A percentile compares a stretch with the other conserved stretches of the same genome.
phyloP scores from a whole-genome alignment of 2,797 vertebrate species.

The Chelmon rostratus region DNA sequence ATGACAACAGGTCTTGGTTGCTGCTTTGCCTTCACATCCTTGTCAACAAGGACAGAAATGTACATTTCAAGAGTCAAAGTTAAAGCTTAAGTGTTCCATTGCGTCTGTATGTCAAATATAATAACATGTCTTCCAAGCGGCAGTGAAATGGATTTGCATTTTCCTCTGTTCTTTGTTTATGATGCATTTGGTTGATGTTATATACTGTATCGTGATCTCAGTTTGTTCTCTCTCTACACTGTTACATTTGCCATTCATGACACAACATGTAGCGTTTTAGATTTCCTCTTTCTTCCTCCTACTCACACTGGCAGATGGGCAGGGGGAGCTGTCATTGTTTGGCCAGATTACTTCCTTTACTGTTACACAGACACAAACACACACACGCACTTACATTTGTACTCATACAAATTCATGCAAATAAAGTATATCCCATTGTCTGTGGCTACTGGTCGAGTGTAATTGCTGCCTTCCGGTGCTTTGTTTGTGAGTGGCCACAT shows the following conservation, averaged over 20 bases:
- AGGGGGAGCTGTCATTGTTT: conserved; percentile 71
- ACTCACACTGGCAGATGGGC: conserved; percentile 76
- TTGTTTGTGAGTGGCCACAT: conserved; percentile 49
- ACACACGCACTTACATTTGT: conserved; percentile 8
- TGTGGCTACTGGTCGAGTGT: conserved; percentile 17
- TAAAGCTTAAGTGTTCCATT: background rate
- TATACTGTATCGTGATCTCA: conserved; percentile 31
- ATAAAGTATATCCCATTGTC: conserved; percentile 32
- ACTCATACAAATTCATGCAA: conserved; percentile 33
- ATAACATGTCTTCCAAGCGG: conserved; percentile 4
- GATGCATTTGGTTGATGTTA: background rate
- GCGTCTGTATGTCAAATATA: conserved; percentile 4
- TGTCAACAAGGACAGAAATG: conserved; percentile 7
- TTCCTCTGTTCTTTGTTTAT: background rate
- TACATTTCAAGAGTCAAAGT: conserved; percentile 7
- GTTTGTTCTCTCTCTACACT: conserved; percentile 41
- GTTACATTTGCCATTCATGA: conserved; percentile 66
- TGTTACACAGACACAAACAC: conserved; percentile 25
- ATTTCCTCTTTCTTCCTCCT: conserved; percentile 72
- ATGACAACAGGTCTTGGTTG: conserved; percentile 38
- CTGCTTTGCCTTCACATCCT: conserved; percentile 26
- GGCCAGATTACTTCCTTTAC: conserved; percentile 61
- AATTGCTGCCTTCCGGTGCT: conserved; percentile 34
- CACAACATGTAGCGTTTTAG: conserved; percentile 66
- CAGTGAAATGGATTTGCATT: conserved; percentile 3